Evolutionary conservation across 2,888 invertebrate genomes (phyloP), one percentile per base, ranked within the genome.

Genomic region (Amiota mariae): DNA sequence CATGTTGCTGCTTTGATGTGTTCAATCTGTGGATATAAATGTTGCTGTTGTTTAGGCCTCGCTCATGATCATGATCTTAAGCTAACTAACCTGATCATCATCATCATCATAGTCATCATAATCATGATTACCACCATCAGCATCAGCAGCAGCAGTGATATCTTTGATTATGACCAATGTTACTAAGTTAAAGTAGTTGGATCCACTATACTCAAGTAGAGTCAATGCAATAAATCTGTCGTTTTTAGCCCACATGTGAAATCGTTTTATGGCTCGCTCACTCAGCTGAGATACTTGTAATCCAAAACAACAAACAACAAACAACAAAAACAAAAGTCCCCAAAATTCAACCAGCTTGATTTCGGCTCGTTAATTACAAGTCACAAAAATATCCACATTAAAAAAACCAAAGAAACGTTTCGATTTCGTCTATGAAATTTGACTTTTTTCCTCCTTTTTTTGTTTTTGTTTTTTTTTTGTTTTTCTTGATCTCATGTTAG

Each of bases 211-310:
- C 24, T 24, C n/a, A n/a, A 57, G 73, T 57, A 15, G 15, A 36
- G 36, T 36, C 20, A 66, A 46, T 75, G 76, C 68, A 67, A 85
- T 86, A 86, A 86, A 87, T 87, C 85, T 82, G 48, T 36, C 36
- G 77, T 81, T 78, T 80, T 81, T 80, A 82, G 81, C 82, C 82
- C 82, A 82, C 79, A 84, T 83, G 75, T 75, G 76, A 81, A 76
- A 76, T 64, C 63, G 11, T 48, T 66, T 68, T 67, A n/a, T 18
- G 67, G 51, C 18, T 66, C 47, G 18, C 36, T 72, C 57, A 59
- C 49, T 46, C 61, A 13, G 24, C 24, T 24, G 24, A 24, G 24
- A 24, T 24, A 24, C 24, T 24, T 24, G 47, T 57, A 57, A 56
- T 64, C 64, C 46, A 47, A 63, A n/a, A 20, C 20, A 47, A 59